These are phyloP conservation scores for Platorchestia sp. DNA, from an alignment of 1,140 invertebrate species.

Conservation along the genomic window DNA sequence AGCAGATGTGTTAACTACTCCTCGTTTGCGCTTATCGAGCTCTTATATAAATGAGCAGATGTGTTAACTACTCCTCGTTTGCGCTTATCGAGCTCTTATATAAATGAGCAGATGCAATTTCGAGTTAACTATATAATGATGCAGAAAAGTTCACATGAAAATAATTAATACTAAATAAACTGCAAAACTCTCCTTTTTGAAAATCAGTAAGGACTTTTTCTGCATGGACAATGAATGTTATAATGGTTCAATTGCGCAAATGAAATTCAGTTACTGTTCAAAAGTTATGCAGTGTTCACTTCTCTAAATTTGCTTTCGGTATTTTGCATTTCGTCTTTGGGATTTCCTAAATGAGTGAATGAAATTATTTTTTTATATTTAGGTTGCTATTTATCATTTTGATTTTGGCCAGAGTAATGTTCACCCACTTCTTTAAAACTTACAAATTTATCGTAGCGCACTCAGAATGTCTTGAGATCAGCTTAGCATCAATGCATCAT, in stretches of 20 bases:
- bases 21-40: too few species aligned
- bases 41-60: too few species aligned
- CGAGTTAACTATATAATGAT: not conserved
- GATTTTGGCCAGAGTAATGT: too few species aligned
- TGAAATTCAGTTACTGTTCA: not conserved
- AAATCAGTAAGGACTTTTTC: not conserved
- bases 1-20: too few species aligned
- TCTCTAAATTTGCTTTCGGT: not conserved
- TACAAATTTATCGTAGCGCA: too few species aligned
- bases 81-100: not conserved
- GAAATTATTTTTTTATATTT: too few species aligned
- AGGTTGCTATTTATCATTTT: too few species aligned
- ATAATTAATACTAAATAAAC: not conserved
- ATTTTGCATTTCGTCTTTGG: too few species aligned
- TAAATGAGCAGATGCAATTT: not conserved
- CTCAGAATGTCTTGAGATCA: too few species aligned
- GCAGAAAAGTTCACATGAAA: not conserved
- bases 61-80: not conserved
- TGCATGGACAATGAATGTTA: not conserved
- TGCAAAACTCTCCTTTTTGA: not conserved
- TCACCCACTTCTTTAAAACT: too few species aligned
- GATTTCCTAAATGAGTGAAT: too few species aligned
- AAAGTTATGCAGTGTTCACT: not conserved
- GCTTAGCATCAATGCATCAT: too few species aligned
- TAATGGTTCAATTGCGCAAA: not conserved